These are phyloP conservation scores for Papilio machaon DNA, from an alignment of 1,140 invertebrate genomes.

Conservation along the genomic window DNA sequence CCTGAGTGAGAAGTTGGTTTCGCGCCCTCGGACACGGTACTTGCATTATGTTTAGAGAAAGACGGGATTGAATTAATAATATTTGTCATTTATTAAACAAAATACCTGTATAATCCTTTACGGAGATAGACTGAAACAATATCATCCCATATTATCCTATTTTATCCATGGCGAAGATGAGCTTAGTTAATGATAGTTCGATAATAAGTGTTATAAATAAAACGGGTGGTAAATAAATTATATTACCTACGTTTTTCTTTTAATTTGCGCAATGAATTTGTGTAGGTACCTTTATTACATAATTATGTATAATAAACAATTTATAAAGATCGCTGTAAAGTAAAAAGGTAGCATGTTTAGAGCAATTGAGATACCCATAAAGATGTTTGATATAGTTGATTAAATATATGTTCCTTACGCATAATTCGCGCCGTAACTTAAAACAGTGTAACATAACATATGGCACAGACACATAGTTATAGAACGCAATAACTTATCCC, in stretches of 20 bases:
- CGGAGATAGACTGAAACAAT: no score
- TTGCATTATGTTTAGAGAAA: slow-evolving; percentile 60
- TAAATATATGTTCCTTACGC: slow-evolving; percentile 50
- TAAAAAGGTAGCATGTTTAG: slow-evolving; percentile 1
- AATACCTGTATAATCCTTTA: no score
- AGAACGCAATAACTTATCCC: slow-evolving; percentile 80
- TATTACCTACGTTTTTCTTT: no score
- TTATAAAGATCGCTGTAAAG: neutral
- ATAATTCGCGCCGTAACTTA: slow-evolving; percentile 72
- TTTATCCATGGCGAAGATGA: no score
- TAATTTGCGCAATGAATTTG: no score
- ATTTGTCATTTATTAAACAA: neutral
- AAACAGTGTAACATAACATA: slow-evolving; percentile 78
- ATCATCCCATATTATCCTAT: no score
- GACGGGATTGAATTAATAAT: slow-evolving; percentile 56
- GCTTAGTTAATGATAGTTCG: no score
- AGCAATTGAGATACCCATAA: slow-evolving; percentile 12
- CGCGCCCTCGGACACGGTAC: slow-evolving; percentile 55
- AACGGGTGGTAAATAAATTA: no score
- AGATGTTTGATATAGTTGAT: slow-evolving; percentile 39
- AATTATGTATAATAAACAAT: neutral
- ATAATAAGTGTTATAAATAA: no score
- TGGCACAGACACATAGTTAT: slow-evolving; percentile 78
- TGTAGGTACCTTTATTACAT: no score
- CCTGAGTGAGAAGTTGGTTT: slow-evolving; percentile 52